Base-by-base conservation (phyloP, 1,140 invertebrate species). In the Pygmarrhopalites habei region DNA sequence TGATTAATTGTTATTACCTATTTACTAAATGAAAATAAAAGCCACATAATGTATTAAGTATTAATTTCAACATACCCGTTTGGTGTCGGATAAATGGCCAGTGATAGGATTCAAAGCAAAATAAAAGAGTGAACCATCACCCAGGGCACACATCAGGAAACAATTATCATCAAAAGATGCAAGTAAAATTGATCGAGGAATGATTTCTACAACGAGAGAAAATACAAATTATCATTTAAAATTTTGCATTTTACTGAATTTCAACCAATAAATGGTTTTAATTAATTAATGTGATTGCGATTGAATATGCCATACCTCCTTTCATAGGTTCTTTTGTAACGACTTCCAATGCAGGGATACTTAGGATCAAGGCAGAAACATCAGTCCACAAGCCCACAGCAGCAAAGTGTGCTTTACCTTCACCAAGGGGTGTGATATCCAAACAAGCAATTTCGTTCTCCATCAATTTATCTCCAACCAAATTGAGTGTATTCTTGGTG, bases 61-160 rank as follows among this genome's bases (percentile, higher is more conserved):
- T n/a, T n/a, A n/a, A n/a, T n/a, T n/a, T n/a, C n/a, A 30, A 61
- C 68, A 72, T 65, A 80, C 90, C 74, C 89, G 89, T 73, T 95
- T 95, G 72, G 87, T 89, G 65, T 94, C 90, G 2, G 82, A 80
- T 4, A 95, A 76, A 10, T 77, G 75, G 2, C 90, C 90, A 43
- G 80, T 84, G 23, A 82, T 74, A 67, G 83, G 83, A 69, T 91
- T 85, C 58, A 97, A 77, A 14, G 83, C 85, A 74, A 97, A 99
- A 77, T 99, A 99, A 76, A 92, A 95, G 81, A 99, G 88, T 25
- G 94, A 94, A 4, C 96, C 96, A 79, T 99, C 96, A 23, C 95
- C 96, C 10, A 99, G 78, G 1, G 95, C 95, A 74, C 90, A 92
- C 15, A 95, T 80, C 10, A 95, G 75, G 79, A 97, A 97, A 65